Conservation (phyloP, 2,888 invertebrate species). For the Biston stratarius region DNA sequence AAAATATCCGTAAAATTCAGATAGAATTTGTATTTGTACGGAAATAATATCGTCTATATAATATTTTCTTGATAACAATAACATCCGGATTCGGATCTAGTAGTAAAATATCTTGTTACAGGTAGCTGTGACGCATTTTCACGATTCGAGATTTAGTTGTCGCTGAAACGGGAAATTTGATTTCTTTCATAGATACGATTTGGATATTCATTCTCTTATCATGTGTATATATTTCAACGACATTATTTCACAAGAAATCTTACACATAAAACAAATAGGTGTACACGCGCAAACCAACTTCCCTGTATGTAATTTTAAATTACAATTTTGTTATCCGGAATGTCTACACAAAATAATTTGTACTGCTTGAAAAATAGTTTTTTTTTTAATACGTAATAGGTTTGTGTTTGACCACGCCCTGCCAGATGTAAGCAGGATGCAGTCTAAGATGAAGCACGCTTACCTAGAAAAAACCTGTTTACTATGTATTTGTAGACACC, state of each 20-base stretch:
- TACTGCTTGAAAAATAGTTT: too few species aligned
- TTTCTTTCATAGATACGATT: constrained; percentile 22
- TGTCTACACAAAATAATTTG: too few species aligned
- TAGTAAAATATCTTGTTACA: neutral
- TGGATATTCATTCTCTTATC: constrained; percentile 22
- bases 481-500: too few species aligned
- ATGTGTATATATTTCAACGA: constrained; percentile 11
- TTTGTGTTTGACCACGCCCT: too few species aligned
- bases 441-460: too few species aligned
- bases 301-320: too few species aligned
- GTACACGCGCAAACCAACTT: too few species aligned
- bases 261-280: too few species aligned
- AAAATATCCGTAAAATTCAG: neutral
- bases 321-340: too few species aligned
- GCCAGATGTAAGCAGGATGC: too few species aligned
- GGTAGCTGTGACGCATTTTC: constrained; percentile 8
- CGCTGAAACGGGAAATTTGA: constrained; percentile 20
- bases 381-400: too few species aligned
- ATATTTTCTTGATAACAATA: neutral
- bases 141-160: neutral
- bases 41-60: neutral
- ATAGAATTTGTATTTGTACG: neutral
- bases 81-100: neutral
- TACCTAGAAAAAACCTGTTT: too few species aligned
- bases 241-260: constrained; percentile 22